phyloP scores from a whole-genome alignment of 2,113 vertebrate species.

The Hiodon tergisus region DNA sequence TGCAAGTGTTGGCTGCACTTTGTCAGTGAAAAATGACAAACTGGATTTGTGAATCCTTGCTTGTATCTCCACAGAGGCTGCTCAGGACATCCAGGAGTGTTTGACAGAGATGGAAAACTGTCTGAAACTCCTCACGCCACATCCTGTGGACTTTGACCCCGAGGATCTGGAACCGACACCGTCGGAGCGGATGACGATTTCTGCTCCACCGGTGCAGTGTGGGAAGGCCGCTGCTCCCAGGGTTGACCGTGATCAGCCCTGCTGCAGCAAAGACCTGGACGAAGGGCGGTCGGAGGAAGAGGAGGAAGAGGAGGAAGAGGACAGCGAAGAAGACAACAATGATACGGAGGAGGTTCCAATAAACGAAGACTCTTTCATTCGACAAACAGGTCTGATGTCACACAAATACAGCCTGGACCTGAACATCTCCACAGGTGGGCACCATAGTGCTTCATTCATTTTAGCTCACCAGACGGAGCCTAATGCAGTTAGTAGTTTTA shows the following conservation, averaged over 20 bases:
- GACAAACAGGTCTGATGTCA: conserved; percentile 79
- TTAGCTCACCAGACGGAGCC: background rate
- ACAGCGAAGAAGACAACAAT: background rate
- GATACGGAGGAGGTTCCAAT: background rate
- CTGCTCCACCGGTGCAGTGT: background rate
- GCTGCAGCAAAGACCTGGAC: conserved; percentile 75
- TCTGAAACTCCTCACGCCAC: conserved; percentile 72
- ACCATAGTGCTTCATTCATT: background rate
- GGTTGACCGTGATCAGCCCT: conserved; percentile 66
- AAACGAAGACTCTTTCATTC: conserved; percentile 62
- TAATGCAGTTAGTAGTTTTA: too few relatives aligned
- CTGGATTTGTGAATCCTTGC: too few relatives aligned
- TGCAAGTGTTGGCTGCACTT: too few relatives aligned
- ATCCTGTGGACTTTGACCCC: conserved; percentile 56
- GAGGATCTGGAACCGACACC: background rate
- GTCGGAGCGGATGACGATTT: background rate
- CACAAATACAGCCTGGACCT: conserved; percentile 76
- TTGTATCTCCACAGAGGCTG: conserved; percentile 58
- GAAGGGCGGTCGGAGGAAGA: background rate
- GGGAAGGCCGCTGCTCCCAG: background rate
- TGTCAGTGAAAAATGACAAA: too few relatives aligned
- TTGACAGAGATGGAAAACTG: conserved; percentile 84
- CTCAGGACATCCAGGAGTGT: conserved; percentile 62
- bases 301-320: background rate
- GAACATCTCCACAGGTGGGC: conserved; percentile 71